Percentiles rank a stretch among this genome's conserved stretches.
phyloP scores from a whole-genome alignment of 1,140 invertebrate species.

The Aphidius gifuensis region DNA sequence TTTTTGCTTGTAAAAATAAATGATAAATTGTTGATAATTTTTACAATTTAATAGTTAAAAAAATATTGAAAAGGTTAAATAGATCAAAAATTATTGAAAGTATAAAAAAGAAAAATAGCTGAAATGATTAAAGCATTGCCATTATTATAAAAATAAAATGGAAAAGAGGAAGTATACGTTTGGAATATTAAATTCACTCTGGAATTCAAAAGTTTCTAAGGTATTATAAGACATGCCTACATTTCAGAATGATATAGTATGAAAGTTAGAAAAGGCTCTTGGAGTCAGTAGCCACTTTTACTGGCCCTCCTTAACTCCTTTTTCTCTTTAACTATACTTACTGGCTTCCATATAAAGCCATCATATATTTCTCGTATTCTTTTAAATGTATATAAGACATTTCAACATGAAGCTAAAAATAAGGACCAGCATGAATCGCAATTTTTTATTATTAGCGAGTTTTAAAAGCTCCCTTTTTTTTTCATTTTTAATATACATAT shows the following conservation, averaged over 20 bases:
- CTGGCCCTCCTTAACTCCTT: slow-evolving; percentile 18
- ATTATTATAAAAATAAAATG: slow-evolving; percentile 8
- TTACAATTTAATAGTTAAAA: too few relatives aligned
- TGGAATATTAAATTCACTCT: slow-evolving; percentile 50
- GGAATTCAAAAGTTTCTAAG: slow-evolving; percentile 50
- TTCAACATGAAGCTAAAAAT: too few relatives aligned
- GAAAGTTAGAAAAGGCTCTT: slow-evolving; percentile 45
- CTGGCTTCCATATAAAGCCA: slow-evolving; percentile 25
- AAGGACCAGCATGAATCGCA: slow-evolving; percentile 27
- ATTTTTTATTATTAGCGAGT: slow-evolving; percentile 58
- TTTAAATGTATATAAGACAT: slow-evolving; percentile 47
- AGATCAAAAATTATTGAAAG: not conserved
- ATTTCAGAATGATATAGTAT: slow-evolving; percentile 50
- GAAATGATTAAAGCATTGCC: too few relatives aligned
- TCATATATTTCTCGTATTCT: slow-evolving; percentile 20
- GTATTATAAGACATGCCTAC: slow-evolving; percentile 45
- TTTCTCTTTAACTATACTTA: slow-evolving; percentile 20
- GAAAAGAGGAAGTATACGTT: slow-evolving; percentile 26
- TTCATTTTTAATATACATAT: too few relatives aligned
- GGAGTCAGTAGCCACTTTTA: slow-evolving; percentile 21
- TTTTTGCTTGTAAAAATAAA: too few relatives aligned
- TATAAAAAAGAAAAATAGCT: not conserved
- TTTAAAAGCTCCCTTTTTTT: too few relatives aligned
- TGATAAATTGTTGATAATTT: too few relatives aligned
- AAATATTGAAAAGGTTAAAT: not conserved